These are phyloP conservation scores for Panopea generosa DNA, from an alignment of 2,888 invertebrate genomes.

Conservation along the genomic window DNA sequence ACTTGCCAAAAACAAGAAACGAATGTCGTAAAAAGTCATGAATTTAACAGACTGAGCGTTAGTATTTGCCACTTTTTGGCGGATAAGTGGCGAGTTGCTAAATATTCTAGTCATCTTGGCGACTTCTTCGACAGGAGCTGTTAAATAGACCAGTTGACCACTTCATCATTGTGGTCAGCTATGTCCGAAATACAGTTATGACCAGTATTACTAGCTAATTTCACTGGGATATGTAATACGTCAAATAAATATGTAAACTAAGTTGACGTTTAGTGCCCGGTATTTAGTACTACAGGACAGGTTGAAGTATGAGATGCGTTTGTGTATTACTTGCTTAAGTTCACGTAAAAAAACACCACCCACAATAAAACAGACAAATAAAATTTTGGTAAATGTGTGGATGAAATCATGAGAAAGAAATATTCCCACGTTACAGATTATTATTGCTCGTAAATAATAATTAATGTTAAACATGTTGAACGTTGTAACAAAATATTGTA, in stretches of 20 bases:
- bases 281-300: constrained; percentile 23
- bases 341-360: no score
- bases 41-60: constrained; percentile 18
- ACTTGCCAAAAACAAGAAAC: constrained; percentile 32
- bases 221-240: constrained; percentile 30
- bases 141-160: constrained; percentile 41
- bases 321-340: no score
- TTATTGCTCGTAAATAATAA: no score
- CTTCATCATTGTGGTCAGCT: constrained; percentile 49
- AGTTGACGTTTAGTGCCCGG: constrained; percentile 39
- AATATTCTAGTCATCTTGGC: constrained; percentile 44
- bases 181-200: background rate
- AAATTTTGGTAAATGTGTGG: no score
- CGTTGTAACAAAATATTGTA: no score
- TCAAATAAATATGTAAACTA: constrained; percentile 40
- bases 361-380: no score
- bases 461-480: no score
- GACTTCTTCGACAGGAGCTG: constrained; percentile 57
- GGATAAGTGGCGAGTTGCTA: constrained; percentile 35
- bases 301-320: background rate
- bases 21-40: constrained; percentile 32
- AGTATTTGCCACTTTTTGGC: constrained; percentile 9
- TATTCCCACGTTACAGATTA: no score
- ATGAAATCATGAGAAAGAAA: no score
- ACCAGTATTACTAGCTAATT: constrained; percentile 22